Evolutionary conservation across 2,113 vertebrate genomes (phyloP).

Genomic region (Cyphotilapia sp.): DNA sequence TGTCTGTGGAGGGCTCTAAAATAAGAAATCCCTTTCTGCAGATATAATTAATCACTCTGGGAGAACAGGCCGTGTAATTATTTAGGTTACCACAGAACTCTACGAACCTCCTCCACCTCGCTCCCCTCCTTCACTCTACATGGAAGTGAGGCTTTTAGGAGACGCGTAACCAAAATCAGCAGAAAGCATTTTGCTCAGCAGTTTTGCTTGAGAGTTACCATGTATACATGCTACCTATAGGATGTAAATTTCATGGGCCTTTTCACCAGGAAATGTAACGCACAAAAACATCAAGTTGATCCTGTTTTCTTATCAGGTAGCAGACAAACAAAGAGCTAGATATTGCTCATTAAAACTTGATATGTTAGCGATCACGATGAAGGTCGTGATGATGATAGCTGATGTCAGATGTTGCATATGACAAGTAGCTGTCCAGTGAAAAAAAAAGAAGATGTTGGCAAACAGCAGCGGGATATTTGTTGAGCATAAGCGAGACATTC

Average conservation of each 20-base stretch:
- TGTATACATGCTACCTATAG: not conserved
- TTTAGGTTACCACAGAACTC: slow-evolving; percentile 74
- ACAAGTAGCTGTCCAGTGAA: not conserved
- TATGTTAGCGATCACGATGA: not conserved
- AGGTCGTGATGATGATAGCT: not conserved
- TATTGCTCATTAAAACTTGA: not conserved
- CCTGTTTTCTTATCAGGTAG: not conserved
- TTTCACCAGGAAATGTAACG: not conserved
- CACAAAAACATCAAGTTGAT: not conserved
- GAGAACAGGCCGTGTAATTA: slow-evolving; percentile 77
- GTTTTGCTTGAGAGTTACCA: not conserved
- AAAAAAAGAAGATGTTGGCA: not conserved
- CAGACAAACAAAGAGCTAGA: not conserved
- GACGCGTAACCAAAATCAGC: not conserved
- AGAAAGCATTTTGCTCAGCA: not conserved
- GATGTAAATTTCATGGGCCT: not conserved
- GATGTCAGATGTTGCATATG: not conserved
- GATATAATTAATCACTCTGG: slow-evolving; percentile 82
- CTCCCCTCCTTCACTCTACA: not conserved
- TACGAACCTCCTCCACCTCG: slow-evolving; percentile 16
- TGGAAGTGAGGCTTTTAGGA: slow-evolving; percentile 14
- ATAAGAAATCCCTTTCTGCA: slow-evolving; percentile 74
- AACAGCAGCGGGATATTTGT: slow-evolving; percentile 9
- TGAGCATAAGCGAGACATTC: slow-evolving; percentile 1
- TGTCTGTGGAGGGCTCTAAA: slow-evolving; percentile 72